Conservation (phyloP, 30 jellyfish, hydroid and myxozoan genomes). For the Clytia hemisphaerica region DNA sequence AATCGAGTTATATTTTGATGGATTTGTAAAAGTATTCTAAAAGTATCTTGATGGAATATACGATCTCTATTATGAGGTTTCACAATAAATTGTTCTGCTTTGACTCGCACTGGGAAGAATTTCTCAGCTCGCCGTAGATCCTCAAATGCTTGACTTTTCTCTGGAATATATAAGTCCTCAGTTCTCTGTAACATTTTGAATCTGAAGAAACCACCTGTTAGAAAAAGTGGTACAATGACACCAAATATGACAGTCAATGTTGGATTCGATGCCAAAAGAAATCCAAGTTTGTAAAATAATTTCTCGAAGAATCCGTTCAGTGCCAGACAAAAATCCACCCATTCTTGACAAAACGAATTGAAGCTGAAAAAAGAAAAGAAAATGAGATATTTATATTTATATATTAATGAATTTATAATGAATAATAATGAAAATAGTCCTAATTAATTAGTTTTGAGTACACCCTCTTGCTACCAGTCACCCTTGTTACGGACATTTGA, state of each 20-base stretch:
- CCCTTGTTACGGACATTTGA: too few species aligned
- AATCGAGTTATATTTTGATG: constrained; percentile 15
- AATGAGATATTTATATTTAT: too few species aligned
- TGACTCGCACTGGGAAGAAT: not conserved
- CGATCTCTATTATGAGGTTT: not conserved
- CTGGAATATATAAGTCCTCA: constrained; percentile 35
- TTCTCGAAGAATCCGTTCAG: not conserved
- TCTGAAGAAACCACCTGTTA: constrained; percentile 20
- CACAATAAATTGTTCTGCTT: constrained; percentile 29
- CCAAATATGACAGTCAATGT: not conserved
- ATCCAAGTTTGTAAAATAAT: constrained; percentile 3
- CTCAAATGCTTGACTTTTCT: constrained; percentile 13
- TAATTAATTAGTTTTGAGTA: too few species aligned
- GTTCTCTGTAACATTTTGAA: constrained; percentile 1
- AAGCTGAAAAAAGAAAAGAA: too few species aligned
- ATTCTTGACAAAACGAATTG: too few species aligned
- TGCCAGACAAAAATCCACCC: constrained; percentile 5
- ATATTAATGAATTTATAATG: too few species aligned
- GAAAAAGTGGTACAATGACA: not conserved
- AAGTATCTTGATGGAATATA: not conserved
- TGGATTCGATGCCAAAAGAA: not conserved
- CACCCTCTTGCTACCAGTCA: too few species aligned
- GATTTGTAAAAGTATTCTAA: constrained; percentile 13
- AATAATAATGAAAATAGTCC: too few species aligned
- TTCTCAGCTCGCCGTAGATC: constrained; percentile 15